Conservation (phyloP, 1,140 invertebrate species). For the Drosophila kikkawai region DNA sequence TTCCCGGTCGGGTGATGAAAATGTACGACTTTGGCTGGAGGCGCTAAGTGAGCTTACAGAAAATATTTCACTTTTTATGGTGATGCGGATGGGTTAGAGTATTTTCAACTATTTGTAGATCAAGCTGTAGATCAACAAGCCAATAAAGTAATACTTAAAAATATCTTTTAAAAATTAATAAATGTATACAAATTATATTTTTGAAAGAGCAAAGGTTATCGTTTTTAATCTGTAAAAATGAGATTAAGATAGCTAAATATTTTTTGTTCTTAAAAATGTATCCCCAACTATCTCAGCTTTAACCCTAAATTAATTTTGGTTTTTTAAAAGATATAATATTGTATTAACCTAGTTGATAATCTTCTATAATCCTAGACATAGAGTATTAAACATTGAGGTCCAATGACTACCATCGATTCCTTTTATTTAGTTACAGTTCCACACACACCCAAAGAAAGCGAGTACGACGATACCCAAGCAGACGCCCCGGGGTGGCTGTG, state of each 20-base stretch:
- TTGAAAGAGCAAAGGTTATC: neutral
- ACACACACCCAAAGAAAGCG: slow-evolving; percentile 63
- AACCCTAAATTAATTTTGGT: too few species aligned
- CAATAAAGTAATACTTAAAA: neutral
- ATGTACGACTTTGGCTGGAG: slow-evolving; percentile 77
- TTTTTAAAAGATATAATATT: too few species aligned
- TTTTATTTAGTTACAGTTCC: slow-evolving; percentile 80
- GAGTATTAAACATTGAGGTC: slow-evolving; percentile 19
- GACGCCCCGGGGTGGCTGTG: slow-evolving; percentile 57
- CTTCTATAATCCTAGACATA: neutral
- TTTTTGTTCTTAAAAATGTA: neutral
- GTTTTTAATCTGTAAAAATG: neutral
- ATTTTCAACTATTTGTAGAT: neutral
- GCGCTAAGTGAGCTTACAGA: slow-evolving; percentile 68
- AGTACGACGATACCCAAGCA: slow-evolving; percentile 22
- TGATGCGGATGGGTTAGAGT: slow-evolving; percentile 25
- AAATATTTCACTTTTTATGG: slow-evolving; percentile 54
- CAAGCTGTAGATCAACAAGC: too few species aligned
- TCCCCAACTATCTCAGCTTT: neutral
- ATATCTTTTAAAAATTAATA: neutral
- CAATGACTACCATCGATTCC: neutral
- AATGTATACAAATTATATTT: neutral
- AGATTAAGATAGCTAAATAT: neutral
- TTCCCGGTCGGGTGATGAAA: slow-evolving; percentile 70
- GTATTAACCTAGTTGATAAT: too few species aligned